Base-by-base conservation (phyloP, 2,888 invertebrate species). In the Catocala sponsa region DNA sequence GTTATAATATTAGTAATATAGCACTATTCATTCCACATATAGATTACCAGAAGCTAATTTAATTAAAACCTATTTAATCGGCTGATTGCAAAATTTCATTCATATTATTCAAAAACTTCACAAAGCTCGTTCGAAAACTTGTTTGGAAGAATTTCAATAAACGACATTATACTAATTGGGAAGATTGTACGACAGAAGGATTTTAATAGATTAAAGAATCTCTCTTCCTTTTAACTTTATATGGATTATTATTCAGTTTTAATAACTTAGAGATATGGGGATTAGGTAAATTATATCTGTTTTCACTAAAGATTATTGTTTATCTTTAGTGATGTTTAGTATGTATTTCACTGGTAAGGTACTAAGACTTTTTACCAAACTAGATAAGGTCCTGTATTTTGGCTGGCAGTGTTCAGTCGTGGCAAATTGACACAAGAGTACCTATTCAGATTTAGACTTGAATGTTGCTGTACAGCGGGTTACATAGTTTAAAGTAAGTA, bases 61-160 rank as follows among this genome's bases (percentile, higher is more conserved):
- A 53, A 79, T 76, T 67, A 68, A 67, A 72, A 60, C 44, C 50
- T 49, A 2, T 65, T 69, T 58, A 84, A 83, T 82, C 72, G 63
- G 70, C 81, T 81, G 88, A 87, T 87, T 88, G 86, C 80, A 77
- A 83, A 88, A 89, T 87, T 85, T 81, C 84, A 87, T 89, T 86
- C 84, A 83, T 85, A 79, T 81, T 83, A 86, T 84, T 84, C 84
- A 74, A 64, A 76, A 79, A 75, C 68, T 70, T 61, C 2, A 46
- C 57, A 53, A 72, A 81, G 72, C 78, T 80, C 52, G 51, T 55
- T 50, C n/a, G 56, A 53, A 57, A 76, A 80, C 66, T 80, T 78
- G 74, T 79, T 78, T 70, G 70, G 71, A 87, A 87, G 86, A 83
- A 86, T 89, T 89, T 85, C 85, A 88, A 88, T 88, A 86, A 88